Evolutionary conservation across 2,113 vertebrate genomes (phyloP), one percentile per base, ranked within the genome.

Genomic region (Suncus etruscus): DNA sequence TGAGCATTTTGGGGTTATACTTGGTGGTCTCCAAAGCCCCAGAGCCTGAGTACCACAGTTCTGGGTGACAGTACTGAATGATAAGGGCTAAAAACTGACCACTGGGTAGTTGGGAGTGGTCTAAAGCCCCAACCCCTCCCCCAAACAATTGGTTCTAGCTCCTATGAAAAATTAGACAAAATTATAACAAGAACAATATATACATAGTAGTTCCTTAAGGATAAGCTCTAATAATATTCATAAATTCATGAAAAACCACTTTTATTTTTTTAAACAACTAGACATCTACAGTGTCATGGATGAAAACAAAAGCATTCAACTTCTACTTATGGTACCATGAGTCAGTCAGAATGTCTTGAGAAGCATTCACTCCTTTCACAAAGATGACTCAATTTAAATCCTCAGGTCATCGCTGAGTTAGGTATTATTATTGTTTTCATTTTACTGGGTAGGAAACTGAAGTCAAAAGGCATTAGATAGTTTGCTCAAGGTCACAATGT

Each of bases 181-280:
- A 66, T 25, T 32, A 73, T 25, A 74, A 14, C 14, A 83, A 79
- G 12, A 80, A 20, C 32, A 74, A 79, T 4, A 68, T 0, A 9
- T 1, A 88, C 2, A 47, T 9, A 12, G 45, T 24, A 24, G 3
- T 2, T 74, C 6, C 11, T 47, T 27, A 39, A 72, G 31, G 31
- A 39, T 6, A 14, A 39, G 6, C 25, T 25, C 32, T 22, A 14
- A 50, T 63, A 77, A 24, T 3, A 0, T 20, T 87, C 20, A n/a
- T n/a, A n/a, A n/a, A n/a, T 3, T 27, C 77, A 29, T 39, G 8
- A 91, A 74, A 31, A 66, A 47, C 48, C 27, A 72, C 16, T 18
- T 18, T 11, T 29, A n/a, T 31, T 18, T n/a, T 10, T 66, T 83
- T 80, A 79, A 77, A 93, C 92, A 82, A 48, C 66, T 50, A 54